Conservation (phyloP, 2,797 vertebrate genomes). For the Semotilus atromaculatus region DNA sequence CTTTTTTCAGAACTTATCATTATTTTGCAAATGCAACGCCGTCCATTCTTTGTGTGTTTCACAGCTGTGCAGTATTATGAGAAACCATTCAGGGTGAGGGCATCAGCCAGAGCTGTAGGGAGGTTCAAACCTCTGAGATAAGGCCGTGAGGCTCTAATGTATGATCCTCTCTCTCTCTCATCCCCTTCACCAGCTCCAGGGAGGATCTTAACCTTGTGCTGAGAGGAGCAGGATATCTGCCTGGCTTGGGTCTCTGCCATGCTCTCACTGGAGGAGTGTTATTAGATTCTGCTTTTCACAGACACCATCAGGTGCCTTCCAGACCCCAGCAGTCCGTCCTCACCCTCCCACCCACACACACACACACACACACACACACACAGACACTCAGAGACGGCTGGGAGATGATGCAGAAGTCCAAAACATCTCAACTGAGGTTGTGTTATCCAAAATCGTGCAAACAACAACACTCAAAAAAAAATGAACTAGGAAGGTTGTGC, state of each 20-base stretch:
- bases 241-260: slow-evolving; percentile 50
- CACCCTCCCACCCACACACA: slow-evolving; percentile 71
- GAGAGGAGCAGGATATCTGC: slow-evolving; percentile 67
- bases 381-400: slow-evolving; percentile 63
- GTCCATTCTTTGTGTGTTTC: background rate
- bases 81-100: slow-evolving; percentile 27
- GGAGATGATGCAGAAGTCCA: slow-evolving; percentile 40
- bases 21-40: background rate
- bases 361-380: slow-evolving; percentile 45
- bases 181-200: slow-evolving; percentile 56
- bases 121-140: slow-evolving; percentile 72
- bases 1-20: background rate
- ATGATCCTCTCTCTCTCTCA: slow-evolving; percentile 63
- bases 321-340: slow-evolving; percentile 68
- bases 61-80: slow-evolving; percentile 2
- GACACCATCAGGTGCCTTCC: slow-evolving; percentile 45
- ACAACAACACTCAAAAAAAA: no score
- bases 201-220: slow-evolving; percentile 67
- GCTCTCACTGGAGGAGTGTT: slow-evolving; percentile 60
- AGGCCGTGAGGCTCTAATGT: slow-evolving; percentile 67
- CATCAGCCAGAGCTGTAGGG: slow-evolving; percentile 42
- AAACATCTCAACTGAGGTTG: slow-evolving; percentile 58
- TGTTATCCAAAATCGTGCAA: slow-evolving; percentile 45
- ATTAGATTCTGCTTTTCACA: slow-evolving; percentile 58
- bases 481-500: no score